Percentiles rank a stretch among this genome's conserved stretches.
Evolutionary conservation across 1,140 invertebrate genomes (phyloP).

Genomic region (Pseudoatta argentina): DNA sequence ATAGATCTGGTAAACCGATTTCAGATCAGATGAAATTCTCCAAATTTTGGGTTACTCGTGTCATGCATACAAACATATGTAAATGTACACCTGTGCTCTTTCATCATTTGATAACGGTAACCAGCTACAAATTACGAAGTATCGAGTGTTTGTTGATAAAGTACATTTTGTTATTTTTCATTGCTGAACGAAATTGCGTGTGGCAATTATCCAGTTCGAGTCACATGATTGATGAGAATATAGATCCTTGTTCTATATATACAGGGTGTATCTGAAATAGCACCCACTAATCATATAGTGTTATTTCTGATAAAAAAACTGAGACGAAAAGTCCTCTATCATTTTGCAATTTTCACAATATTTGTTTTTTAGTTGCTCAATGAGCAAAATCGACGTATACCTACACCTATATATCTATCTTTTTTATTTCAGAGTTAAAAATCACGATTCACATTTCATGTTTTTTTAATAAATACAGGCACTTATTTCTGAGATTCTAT

Average conservation of each 20-base stretch:
- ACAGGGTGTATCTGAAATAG: too few relatives aligned
- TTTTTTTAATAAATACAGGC: too few relatives aligned
- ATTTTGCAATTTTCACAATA: too few relatives aligned
- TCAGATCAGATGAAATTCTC: constrained; percentile 52
- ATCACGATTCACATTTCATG: not conserved
- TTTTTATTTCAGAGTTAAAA: not conserved
- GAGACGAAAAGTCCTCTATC: too few relatives aligned
- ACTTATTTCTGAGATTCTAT: too few relatives aligned
- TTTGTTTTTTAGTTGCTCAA: too few relatives aligned
- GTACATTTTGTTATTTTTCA: constrained; percentile 6
- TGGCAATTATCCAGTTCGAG: not conserved
- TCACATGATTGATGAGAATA: not conserved
- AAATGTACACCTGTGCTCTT: constrained; percentile 47
- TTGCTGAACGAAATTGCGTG: not conserved
- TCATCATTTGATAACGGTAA: constrained; percentile 63
- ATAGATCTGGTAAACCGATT: constrained; percentile 72
- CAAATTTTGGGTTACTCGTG: constrained; percentile 71
- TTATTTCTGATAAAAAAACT: too few relatives aligned
- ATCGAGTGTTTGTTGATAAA: not conserved
- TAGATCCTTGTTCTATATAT: not conserved
- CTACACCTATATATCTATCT: too few relatives aligned
- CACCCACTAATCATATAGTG: too few relatives aligned
- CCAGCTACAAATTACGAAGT: not conserved
- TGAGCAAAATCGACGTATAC: too few relatives aligned
- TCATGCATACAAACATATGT: constrained; percentile 9